Percentiles rank a stretch among this genome's conserved stretches.
phyloP scores from a whole-genome alignment of 2,888 invertebrate species.

The Cosmia pyralina region DNA sequence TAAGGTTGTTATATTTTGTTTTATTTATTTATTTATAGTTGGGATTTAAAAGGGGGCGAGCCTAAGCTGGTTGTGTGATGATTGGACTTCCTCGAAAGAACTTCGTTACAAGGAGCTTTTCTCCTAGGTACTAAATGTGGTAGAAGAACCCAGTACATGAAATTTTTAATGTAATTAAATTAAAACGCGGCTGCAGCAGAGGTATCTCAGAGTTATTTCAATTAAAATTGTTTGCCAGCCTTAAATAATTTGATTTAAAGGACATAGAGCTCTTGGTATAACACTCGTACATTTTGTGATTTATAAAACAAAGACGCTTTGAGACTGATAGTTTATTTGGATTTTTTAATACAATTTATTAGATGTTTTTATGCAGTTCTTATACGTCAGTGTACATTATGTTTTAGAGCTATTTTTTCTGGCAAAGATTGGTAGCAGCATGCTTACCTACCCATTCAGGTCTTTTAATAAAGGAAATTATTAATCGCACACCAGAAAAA shows the following conservation, averaged over 20 bases:
- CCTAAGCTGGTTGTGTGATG: neutral
- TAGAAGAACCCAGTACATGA: neutral
- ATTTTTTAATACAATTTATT: too few species aligned
- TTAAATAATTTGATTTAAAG: constrained; percentile 16
- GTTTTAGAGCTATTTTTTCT: neutral
- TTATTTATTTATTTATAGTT: too few species aligned
- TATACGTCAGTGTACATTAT: neutral
- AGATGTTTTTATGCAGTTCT: neutral
- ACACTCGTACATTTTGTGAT: neutral
- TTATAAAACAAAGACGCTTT: neutral
- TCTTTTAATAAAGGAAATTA: too few species aligned
- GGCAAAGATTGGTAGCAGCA: neutral
- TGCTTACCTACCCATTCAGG: neutral
- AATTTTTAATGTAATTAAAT: constrained; percentile 23
- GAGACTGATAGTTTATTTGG: neutral
- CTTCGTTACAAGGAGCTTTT: neutral
- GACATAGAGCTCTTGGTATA: neutral
- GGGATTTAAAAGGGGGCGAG: neutral
- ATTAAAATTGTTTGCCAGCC: constrained; percentile 35
- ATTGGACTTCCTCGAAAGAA: neutral
- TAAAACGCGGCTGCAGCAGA: constrained; percentile 23
- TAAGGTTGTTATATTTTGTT: too few species aligned
- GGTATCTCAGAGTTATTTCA: constrained; percentile 18
- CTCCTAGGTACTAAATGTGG: neutral
- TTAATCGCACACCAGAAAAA: too few species aligned